These are phyloP conservation scores for Cromileptes altivelis DNA, from an alignment of 2,113 vertebrate genomes.

Conservation along the genomic window DNA sequence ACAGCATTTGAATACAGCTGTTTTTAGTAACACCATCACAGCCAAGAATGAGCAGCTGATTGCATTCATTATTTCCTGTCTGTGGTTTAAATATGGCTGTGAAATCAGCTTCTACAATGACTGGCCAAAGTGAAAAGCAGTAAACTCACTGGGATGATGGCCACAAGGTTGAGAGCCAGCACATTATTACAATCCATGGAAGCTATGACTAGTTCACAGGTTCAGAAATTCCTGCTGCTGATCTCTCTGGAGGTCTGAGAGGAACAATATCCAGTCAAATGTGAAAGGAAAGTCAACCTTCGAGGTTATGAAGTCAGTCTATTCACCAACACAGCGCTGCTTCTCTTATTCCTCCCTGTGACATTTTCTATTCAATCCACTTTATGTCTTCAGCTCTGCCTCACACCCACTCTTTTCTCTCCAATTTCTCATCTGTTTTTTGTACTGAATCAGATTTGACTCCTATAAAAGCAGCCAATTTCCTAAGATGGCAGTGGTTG, in stretches of 20 bases:
- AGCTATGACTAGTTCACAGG: constrained; percentile 53
- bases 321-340: neutral
- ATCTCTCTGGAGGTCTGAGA: constrained; percentile 30
- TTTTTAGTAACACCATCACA: constrained; percentile 1
- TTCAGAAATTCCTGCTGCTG: constrained; percentile 40
- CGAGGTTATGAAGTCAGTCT: neutral
- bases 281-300: neutral
- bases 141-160: constrained; percentile 9
- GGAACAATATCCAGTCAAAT: constrained; percentile 63
- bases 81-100: neutral
- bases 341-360: neutral
- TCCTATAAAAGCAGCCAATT: neutral
- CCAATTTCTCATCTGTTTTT: neutral
- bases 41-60: constrained; percentile 30
- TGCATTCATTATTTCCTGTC: constrained; percentile 18
- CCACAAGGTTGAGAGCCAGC: constrained; percentile 37
- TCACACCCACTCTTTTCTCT: neutral
- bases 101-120: neutral
- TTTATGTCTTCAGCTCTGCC: neutral
- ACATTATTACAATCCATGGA: constrained; percentile 67
- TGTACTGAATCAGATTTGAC: neutral
- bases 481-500: neutral
- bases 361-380: neutral
- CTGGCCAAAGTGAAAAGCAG: neutral
- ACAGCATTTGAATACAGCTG: neutral